Evolutionary conservation across 2,797 vertebrate species (phyloP).

Genomic region (Epinephelus coioides): DNA sequence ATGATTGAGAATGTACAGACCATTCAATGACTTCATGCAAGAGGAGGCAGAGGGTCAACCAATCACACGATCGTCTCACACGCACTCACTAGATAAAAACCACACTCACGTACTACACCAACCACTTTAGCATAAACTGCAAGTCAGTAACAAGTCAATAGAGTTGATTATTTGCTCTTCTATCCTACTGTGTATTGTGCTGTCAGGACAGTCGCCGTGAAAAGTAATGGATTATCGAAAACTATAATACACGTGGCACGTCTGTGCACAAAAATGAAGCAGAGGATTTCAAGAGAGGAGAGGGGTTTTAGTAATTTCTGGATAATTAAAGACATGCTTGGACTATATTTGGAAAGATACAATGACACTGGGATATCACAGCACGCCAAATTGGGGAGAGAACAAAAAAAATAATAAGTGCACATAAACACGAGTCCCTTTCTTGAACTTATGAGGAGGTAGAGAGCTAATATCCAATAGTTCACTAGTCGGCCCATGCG

Average conservation of each 20-base stretch:
- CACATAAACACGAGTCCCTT: constrained; percentile 84
- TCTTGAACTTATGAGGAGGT: constrained; percentile 80
- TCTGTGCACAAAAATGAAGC: constrained; percentile 66
- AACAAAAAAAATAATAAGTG: constrained; percentile 63
- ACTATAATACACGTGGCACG: constrained; percentile 74
- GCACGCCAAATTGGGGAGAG: constrained; percentile 52
- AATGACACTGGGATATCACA: constrained; percentile 70
- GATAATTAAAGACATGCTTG: constrained; percentile 76
- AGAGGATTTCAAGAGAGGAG: constrained; percentile 67
- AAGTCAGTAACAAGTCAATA: constrained; percentile 77
- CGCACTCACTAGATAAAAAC: constrained; percentile 56
- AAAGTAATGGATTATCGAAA: constrained; percentile 62
- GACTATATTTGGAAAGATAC: constrained; percentile 68
- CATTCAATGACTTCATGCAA: constrained; percentile 76
- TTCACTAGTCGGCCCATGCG: constrained; percentile 56
- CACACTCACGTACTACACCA: constrained; percentile 59
- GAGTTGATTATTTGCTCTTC: constrained; percentile 75
- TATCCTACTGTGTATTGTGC: constrained; percentile 76
- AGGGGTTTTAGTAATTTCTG: constrained; percentile 64
- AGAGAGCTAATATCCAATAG: constrained; percentile 77
- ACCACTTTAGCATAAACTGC: constrained; percentile 65
- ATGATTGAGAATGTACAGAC: constrained; percentile 68
- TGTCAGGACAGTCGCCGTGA: constrained; percentile 62
- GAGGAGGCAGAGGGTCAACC: constrained; percentile 73
- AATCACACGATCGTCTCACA: constrained; percentile 61